Evolutionary conservation across 1,140 invertebrate species (phyloP).

Genomic region (Eumaeus atala): DNA sequence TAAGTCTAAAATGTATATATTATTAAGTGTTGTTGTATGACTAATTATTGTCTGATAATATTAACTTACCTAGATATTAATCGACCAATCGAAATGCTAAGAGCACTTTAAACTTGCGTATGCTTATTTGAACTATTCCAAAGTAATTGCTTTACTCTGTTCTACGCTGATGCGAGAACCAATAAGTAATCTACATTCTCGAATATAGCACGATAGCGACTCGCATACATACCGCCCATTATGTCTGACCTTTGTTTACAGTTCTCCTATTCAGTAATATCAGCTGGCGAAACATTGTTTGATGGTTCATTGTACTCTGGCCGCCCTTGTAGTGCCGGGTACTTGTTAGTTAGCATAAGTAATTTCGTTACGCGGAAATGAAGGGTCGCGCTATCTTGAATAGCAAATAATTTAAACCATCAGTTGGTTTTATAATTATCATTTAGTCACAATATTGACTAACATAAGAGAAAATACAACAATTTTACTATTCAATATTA

Average conservation of each 20-base stretch:
- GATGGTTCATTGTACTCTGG: constrained; percentile 35
- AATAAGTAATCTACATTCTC: constrained; percentile 67
- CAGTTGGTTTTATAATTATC: constrained; percentile 52
- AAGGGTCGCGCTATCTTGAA: constrained; percentile 54
- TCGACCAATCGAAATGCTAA: constrained; percentile 30
- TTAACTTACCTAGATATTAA: constrained; percentile 32
- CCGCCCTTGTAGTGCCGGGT: constrained; percentile 28
- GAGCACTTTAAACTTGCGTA: constrained; percentile 42
- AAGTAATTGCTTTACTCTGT: constrained; percentile 60
- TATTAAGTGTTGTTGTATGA: too few species aligned
- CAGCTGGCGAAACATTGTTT: constrained; percentile 5
- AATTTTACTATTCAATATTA: too few species aligned
- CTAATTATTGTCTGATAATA: too few species aligned
- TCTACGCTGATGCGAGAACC: constrained; percentile 39
- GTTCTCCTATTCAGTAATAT: constrained; percentile 15
- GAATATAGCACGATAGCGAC: constrained; percentile 56
- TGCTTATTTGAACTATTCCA: constrained; percentile 54
- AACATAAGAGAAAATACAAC: too few species aligned
- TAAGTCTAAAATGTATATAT: too few species aligned
- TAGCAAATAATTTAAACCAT: constrained; percentile 59
- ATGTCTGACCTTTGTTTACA: constrained; percentile 34
- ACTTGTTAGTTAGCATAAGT: constrained; percentile 54
- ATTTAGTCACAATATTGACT: constrained; percentile 19
- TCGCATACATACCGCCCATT: constrained; percentile 34
- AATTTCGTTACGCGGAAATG: constrained; percentile 62